These are phyloP conservation scores for Marmota flaviventris DNA, from an alignment of 2,113 vertebrate genomes.

Conservation along the genomic window DNA sequence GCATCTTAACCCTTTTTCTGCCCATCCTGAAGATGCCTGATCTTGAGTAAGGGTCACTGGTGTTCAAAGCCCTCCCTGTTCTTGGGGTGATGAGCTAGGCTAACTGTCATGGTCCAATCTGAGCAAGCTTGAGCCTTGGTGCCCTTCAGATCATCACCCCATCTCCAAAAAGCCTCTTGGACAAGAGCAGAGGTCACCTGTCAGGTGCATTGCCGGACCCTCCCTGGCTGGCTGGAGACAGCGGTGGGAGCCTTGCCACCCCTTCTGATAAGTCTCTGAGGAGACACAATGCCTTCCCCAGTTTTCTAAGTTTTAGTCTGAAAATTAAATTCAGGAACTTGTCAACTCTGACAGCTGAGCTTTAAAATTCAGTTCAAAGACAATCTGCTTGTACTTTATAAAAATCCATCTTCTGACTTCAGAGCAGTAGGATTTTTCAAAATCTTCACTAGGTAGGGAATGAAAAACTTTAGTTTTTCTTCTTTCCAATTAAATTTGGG, in stretches of 20 bases:
- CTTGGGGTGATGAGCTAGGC: not conserved
- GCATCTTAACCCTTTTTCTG: constrained; percentile 46
- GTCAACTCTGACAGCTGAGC: constrained; percentile 82
- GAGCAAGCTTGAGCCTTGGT: not conserved
- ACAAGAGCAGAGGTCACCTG: not conserved
- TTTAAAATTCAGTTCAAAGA: constrained; percentile 83
- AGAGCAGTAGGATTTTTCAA: constrained; percentile 72
- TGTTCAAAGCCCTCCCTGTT: not conserved
- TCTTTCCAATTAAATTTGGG: constrained; percentile 75
- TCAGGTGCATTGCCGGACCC: not conserved
- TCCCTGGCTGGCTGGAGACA: not conserved
- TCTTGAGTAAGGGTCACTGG: constrained; percentile 28
- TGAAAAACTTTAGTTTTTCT: constrained; percentile 65
- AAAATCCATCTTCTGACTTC: constrained; percentile 78
- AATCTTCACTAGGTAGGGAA: constrained; percentile 66
- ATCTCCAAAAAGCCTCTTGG: not conserved
- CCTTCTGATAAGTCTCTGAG: constrained; percentile 76
- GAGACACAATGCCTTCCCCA: constrained; percentile 69
- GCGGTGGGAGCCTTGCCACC: not conserved
- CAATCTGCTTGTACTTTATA: constrained; percentile 81
- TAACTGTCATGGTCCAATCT: not conserved
- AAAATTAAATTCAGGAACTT: constrained; percentile 81
- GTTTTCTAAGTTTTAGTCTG: constrained; percentile 80
- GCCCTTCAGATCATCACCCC: not conserved
- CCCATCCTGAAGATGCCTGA: constrained; percentile 43